Base-by-base conservation (phyloP, 2,888 invertebrate species). In the Thera obeliscata region DNA sequence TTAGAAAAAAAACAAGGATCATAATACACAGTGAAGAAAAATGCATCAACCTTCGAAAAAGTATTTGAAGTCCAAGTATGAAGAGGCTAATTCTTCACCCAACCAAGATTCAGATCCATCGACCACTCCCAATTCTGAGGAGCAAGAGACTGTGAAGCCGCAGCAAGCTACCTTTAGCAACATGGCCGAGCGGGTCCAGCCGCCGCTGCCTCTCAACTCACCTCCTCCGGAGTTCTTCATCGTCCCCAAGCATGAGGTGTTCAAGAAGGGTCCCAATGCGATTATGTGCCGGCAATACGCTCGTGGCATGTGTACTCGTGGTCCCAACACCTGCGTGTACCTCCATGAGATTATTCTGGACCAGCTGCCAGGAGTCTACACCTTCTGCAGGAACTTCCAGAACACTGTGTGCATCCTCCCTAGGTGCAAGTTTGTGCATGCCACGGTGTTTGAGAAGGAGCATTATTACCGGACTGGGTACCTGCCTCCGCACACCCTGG, bases 371-470 rank as follows among this genome's bases (percentile, higher is more conserved):
- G 85, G 85, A 0, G 80, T 90, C 0, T 88, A 86, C 49, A 88
- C 85, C 3, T 91, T 91, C 65, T 91, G 91, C 60, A 81, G 80
- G 41, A 85, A 90, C 48, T 90, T 79, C 56, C 90, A 90, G 61
- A 90, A 90, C 49, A 66, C 76, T 0, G 76, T 76, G 0, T 91
- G 91, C 60, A 83, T 74, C 0, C 76, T 74, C 43, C 78, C 83
- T 0, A 79, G 81, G n/a, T 90, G 90, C 69, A 87, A 81, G 70
- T 90, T 85, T 71, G 88, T 88, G 0, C 91, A 90, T 69, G 90
- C 90, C 0, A 78, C 84, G 0, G 86, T 90, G 0, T 89, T 88
- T 72, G 89, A 90, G 63, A 88, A 90, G 49, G 87, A 87, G 48
- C 70, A 80, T 22, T 90, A 85, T 63, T 88, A 82, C 49, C 74